These are phyloP conservation scores for Tragelaphus buxtoni DNA, from an alignment of 2,113 vertebrate species.

Conservation along the genomic window DNA sequence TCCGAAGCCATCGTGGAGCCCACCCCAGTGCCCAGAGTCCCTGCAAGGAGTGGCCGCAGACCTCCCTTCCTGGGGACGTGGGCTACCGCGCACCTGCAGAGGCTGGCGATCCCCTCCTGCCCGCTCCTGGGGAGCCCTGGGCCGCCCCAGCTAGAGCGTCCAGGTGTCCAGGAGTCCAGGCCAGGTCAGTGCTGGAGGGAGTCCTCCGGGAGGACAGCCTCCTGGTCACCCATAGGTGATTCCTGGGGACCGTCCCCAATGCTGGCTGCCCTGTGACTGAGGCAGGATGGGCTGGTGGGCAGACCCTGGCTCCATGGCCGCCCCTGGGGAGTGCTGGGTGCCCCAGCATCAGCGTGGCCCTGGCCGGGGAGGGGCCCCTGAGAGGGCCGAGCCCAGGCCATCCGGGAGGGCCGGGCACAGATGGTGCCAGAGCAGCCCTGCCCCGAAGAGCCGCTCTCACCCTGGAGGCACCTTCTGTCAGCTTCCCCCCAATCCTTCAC, in stretches of 20 bases:
- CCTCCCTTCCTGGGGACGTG: background rate
- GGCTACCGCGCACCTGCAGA: fast-evolving
- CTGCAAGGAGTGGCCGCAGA: fast-evolving
- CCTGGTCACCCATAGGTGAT: background rate
- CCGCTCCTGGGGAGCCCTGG: background rate
- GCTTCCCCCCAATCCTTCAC: background rate
- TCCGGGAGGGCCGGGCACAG: background rate
- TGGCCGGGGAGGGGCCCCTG: fast-evolving
- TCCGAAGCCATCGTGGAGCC: background rate
- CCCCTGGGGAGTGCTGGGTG: background rate
- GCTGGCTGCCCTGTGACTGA: fast-evolving
- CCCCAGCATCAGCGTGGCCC: fast-evolving
- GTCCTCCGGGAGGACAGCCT: fast-evolving
- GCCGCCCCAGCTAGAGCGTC: background rate
- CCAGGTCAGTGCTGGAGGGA: background rate
- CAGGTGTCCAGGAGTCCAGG: background rate
- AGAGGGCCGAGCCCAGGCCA: background rate
- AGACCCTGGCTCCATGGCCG: background rate
- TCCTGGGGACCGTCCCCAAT: background rate
- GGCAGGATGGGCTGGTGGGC: background rate
- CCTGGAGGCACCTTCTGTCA: background rate
- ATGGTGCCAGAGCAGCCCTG: background rate
- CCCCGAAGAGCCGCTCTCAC: background rate
- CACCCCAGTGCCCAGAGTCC: fast-evolving
- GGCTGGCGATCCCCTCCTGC: background rate